phyloP scores from a whole-genome alignment of 1,140 invertebrate species.

The Atta cephalotes region DNA sequence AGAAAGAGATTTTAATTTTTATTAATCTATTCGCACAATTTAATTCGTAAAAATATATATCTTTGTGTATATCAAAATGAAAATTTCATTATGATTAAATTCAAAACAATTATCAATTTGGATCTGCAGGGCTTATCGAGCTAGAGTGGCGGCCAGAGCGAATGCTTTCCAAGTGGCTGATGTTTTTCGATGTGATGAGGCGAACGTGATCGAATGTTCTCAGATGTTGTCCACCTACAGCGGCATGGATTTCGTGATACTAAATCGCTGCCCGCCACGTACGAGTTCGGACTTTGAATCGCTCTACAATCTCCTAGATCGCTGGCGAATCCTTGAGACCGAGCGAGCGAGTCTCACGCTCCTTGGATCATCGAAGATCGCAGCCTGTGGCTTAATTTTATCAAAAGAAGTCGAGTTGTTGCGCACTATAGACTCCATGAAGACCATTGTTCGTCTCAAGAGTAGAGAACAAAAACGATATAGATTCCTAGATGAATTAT shows the following conservation, averaged over 20 bases:
- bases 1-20: background rate
- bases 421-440: slow-evolving; percentile 88
- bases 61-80: background rate
- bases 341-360: slow-evolving; percentile 86
- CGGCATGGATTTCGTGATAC: slow-evolving; percentile 70
- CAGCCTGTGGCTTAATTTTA: slow-evolving; percentile 88
- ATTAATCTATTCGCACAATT: background rate
- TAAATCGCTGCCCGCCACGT: slow-evolving; percentile 70
- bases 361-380: slow-evolving; percentile 88
- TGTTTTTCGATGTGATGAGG: background rate
- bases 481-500: slow-evolving; percentile 88
- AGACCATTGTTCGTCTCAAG: slow-evolving; percentile 87
- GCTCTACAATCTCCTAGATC: slow-evolving; percentile 88
- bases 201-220: slow-evolving; percentile 29
- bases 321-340: slow-evolving; percentile 90
- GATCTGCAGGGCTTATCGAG: slow-evolving; percentile 73
- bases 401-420: slow-evolving; percentile 90
- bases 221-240: slow-evolving; percentile 34
- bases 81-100: background rate
- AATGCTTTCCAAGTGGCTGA: background rate
- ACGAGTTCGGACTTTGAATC: slow-evolving; percentile 89
- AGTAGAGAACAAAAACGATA: slow-evolving; percentile 86
- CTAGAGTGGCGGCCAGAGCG: background rate
- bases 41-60: background rate
- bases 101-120: slow-evolving; percentile 6